Base-by-base conservation (phyloP, 2,888 invertebrate genomes). In the Drosophila neotestacea region DNA sequence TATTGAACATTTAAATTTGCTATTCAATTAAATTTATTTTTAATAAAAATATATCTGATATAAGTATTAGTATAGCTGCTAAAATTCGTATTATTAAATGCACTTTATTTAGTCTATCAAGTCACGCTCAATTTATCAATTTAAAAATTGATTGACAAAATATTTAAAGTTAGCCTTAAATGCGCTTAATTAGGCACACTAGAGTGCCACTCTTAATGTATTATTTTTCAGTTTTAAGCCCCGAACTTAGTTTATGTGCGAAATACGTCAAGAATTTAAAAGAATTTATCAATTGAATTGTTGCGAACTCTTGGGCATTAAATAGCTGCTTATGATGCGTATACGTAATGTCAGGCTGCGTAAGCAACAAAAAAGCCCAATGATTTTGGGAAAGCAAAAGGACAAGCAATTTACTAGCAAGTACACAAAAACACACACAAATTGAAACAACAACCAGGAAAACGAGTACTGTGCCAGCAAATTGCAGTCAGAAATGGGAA, bases 401-500 rank as follows among this genome's bases (percentile, higher is more conserved):
- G 30, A 41, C 32, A 11, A 5, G 13, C 54, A 30, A 39, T 42
- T 52, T 44, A 32, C 10, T 11, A 34, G 48, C 48, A 68, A 65
- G 47, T 22, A 11, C 11, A n/a, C 30, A 32, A 22, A 38, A 30
- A 32, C 36, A 36, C 7, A 32, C 36, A 16, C 30, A 28, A 67
- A 70, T 55, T 55, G 50, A 52, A 52, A 32, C 41, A 65, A 28
- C 51, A 48, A 48, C n/a, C 5, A 34, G 22, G 6, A 32, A 6
- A 41, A n/a, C n/a, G 50, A 32, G 30, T 47, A 38, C 46, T 5
- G 13, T 52, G 34, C 32, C 32, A 39, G 44, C 46, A 51, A 65
- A 60, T 65, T 66, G 62, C 65, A 66, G 16, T 61, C 46, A 9
- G 61, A 47, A 61, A 62, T 62, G 54, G 7, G 4, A 32, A 44